phyloP scores from a whole-genome alignment of 2,888 invertebrate genomes.

The Alsophila aescularia region DNA sequence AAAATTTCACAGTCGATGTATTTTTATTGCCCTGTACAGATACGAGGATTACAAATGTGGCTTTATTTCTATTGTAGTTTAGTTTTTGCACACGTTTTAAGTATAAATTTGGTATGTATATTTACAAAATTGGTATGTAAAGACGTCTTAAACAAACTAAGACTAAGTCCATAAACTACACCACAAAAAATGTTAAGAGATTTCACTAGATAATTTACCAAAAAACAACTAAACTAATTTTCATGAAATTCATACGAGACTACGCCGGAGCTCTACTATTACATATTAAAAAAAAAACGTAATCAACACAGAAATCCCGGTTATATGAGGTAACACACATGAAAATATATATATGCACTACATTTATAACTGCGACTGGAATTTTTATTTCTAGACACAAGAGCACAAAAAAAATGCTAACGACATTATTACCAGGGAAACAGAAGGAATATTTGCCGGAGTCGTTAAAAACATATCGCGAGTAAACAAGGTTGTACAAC shows the following conservation, averaged over 20 bases:
- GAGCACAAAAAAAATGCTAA: not conserved
- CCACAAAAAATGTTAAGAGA: too few relatives aligned
- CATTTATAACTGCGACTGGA: not conserved
- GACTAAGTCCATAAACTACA: too few relatives aligned
- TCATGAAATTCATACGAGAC: too few relatives aligned
- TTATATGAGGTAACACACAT: too few relatives aligned
- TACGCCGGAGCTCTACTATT: too few relatives aligned
- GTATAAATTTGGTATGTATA: conserved; percentile 16
- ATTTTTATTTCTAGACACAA: conserved; percentile 7
- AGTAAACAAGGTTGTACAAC: conserved; percentile 59
- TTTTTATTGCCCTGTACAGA: conserved; percentile 34
- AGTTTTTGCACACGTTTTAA: conserved; percentile 38
- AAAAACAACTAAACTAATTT: too few relatives aligned
- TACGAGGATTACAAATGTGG: conserved; percentile 52
- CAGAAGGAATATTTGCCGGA: conserved; percentile 49
- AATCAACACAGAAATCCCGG: too few relatives aligned
- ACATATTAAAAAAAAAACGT: too few relatives aligned
- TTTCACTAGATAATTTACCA: too few relatives aligned
- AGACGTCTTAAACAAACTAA: too few relatives aligned
- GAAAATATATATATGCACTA: too few relatives aligned
- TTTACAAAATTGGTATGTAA: not conserved
- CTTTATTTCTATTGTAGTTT: conserved; percentile 37
- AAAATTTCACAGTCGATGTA: conserved; percentile 27
- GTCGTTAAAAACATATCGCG: conserved; percentile 65
- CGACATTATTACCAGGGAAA: conserved; percentile 8